Evolutionary conservation across 2,797 vertebrate genomes (phyloP).

Genomic region (Phataginus tetradactyla): DNA sequence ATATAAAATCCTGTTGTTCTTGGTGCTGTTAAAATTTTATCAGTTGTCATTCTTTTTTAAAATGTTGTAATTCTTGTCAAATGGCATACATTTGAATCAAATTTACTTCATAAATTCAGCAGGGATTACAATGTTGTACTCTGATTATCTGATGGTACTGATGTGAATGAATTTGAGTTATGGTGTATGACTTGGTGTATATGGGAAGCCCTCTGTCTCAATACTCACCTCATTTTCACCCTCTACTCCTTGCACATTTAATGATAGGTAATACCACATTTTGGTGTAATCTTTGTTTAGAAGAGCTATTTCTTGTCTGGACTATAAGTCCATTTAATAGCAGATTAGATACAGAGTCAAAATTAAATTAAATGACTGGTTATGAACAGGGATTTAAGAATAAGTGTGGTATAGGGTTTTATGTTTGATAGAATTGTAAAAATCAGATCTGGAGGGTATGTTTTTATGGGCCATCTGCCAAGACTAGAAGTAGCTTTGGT

Average conservation of each 20-base stretch:
- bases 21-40: neutral
- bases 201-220: neutral
- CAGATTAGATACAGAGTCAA: conserved; percentile 22
- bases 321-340: neutral
- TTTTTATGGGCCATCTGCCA: conserved; percentile 52
- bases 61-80: neutral
- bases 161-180: conserved; percentile 20
- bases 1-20: neutral
- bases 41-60: neutral
- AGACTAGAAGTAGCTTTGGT: conserved; percentile 37
- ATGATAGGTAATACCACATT: neutral
- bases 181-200: neutral
- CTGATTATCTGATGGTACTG: neutral
- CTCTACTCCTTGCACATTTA: neutral
- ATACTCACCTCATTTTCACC: neutral
- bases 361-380: neutral
- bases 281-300: conserved; percentile 44
- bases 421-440: conserved; percentile 53
- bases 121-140: neutral
- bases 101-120: neutral
- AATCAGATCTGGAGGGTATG: conserved; percentile 10
- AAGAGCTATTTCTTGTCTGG: conserved; percentile 32
- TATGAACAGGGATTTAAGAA: neutral
- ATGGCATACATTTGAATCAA: neutral
- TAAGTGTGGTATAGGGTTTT: conserved; percentile 18